Conservation (phyloP, 2,797 vertebrate species). For the Oceanodroma leucorhoa region DNA sequence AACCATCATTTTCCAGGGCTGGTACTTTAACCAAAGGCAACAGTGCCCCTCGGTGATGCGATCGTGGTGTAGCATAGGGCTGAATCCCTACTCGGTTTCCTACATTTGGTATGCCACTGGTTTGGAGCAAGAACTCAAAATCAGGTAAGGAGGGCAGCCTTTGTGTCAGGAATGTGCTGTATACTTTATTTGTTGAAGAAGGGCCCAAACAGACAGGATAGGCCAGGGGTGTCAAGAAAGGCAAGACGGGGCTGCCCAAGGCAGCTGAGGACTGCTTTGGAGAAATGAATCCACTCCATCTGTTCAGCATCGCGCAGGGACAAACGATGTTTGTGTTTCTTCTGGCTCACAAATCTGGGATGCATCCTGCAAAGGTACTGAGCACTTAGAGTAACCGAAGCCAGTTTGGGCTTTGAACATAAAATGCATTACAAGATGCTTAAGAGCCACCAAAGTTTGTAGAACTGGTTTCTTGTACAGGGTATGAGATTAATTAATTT, state of each 20-base stretch:
- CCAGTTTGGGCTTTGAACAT: not conserved
- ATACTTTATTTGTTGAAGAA: not conserved
- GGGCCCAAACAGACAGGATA: not conserved
- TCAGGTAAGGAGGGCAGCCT: not conserved
- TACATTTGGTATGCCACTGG: accelerated
- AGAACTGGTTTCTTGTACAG: not conserved
- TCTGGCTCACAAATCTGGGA: not conserved
- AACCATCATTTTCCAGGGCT: not conserved
- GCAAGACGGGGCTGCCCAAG: not conserved
- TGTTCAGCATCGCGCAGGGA: not conserved
- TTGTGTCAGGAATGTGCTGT: too few relatives aligned
- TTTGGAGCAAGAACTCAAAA: not conserved
- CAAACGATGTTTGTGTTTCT: accelerated
- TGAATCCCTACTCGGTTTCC: accelerated
- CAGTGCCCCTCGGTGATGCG: conserved; percentile 14
- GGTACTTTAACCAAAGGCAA: not conserved
- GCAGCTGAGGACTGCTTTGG: not conserved
- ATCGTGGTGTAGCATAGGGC: not conserved
- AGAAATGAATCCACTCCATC: not conserved
- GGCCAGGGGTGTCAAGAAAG: not conserved
- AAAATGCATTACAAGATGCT: not conserved
- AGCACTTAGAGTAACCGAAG: not conserved
- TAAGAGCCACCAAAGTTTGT: not conserved
- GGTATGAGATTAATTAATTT: not conserved
- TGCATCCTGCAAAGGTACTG: not conserved